These are phyloP conservation scores for Leptoclinus maculatus DNA, from an alignment of 2,797 vertebrate species.

Conservation along the genomic window DNA sequence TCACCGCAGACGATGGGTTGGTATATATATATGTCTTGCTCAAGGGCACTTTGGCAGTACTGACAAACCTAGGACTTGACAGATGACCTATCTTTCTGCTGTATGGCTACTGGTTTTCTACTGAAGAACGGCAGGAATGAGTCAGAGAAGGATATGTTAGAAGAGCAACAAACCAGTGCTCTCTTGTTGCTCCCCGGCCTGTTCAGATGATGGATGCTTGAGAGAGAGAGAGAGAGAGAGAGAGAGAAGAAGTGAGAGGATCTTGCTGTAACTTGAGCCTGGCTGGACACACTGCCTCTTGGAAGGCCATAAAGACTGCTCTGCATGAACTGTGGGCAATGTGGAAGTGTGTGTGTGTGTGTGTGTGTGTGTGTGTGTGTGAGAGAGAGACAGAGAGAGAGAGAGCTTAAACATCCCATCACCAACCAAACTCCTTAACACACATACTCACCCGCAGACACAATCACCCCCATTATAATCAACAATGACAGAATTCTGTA, in stretches of 20 bases:
- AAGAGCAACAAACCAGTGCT: constrained; percentile 36
- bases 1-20: not conserved
- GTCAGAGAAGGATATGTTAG: constrained; percentile 47
- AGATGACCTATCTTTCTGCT: constrained; percentile 18
- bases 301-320: constrained; percentile 68
- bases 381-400: not conserved
- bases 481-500: not conserved
- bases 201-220: constrained; percentile 58
- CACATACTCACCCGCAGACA: not conserved
- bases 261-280: constrained; percentile 72
- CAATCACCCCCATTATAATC: not conserved
- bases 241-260: constrained; percentile 48
- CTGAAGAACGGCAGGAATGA: constrained; percentile 48
- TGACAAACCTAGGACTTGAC: not conserved
- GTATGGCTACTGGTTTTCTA: constrained; percentile 1
- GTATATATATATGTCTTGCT: constrained; percentile 8
- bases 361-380: constrained; percentile 13
- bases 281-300: constrained; percentile 66
- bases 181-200: constrained; percentile 46
- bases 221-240: constrained; percentile 30
- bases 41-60: constrained; percentile 3
- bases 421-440: not conserved
- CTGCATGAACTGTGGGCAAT: constrained; percentile 61
- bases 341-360: constrained; percentile 53
- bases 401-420: constrained; percentile 16